Evolutionary conservation across 1,140 invertebrate genomes (phyloP).

Genomic region (Sinonovacula constricta): DNA sequence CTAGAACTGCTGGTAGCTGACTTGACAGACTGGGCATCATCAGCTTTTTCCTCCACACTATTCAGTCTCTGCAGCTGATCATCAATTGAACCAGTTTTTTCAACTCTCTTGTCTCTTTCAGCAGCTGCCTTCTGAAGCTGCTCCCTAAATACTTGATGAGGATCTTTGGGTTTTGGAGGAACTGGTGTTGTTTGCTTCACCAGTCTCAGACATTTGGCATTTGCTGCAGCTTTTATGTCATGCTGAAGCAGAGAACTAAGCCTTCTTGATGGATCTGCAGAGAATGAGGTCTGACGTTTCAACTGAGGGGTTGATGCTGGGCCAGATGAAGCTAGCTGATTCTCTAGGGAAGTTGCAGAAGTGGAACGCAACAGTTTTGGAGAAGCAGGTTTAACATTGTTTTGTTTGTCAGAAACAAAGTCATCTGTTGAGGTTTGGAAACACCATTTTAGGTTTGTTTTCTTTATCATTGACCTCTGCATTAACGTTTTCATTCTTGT

Average conservation of each 20-base stretch:
- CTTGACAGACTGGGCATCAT: background rate
- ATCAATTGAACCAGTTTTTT: slow-evolving; percentile 56
- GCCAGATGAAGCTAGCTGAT: slow-evolving; percentile 1
- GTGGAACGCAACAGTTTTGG: slow-evolving; percentile 14
- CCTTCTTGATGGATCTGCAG: slow-evolving; percentile 46
- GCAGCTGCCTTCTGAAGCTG: slow-evolving; percentile 65
- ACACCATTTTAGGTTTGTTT: slow-evolving; percentile 49
- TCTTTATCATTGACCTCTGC: slow-evolving; percentile 6
- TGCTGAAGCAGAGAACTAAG: slow-evolving; percentile 67
- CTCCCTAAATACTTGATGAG: slow-evolving; percentile 64
- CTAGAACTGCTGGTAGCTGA: background rate
- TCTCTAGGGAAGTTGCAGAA: slow-evolving; percentile 23
- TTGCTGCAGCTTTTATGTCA: slow-evolving; percentile 68
- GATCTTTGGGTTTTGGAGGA: slow-evolving; percentile 66
- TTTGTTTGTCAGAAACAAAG: slow-evolving; percentile 11
- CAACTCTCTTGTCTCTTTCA: slow-evolving; percentile 61
- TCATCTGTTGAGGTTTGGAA: slow-evolving; percentile 38
- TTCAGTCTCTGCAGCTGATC: slow-evolving; percentile 40
- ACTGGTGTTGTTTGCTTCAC: slow-evolving; percentile 63
- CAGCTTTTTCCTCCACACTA: slow-evolving; percentile 23
- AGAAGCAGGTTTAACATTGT: slow-evolving; percentile 8
- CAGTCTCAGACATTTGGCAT: slow-evolving; percentile 62
- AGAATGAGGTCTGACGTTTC: slow-evolving; percentile 29
- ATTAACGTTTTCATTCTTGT: background rate
- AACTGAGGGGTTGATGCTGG: slow-evolving; percentile 14